Evolutionary conservation across 2,113 vertebrate species (phyloP).

Genomic region (Neomonachus schauinslandi): DNA sequence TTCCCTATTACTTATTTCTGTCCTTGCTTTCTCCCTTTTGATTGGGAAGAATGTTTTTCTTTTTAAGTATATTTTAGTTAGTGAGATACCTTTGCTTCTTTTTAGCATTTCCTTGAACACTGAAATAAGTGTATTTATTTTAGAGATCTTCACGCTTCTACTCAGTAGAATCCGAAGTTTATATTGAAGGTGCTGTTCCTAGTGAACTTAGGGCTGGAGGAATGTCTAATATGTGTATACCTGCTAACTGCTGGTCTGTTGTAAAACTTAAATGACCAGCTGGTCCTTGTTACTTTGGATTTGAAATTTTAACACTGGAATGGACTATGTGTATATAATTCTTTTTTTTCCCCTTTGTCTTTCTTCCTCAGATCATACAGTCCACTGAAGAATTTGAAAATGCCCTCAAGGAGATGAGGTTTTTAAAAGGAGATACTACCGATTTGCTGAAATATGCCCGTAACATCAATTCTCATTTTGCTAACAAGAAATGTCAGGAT

Average conservation of each 20-base stretch:
- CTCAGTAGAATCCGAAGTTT: slow-evolving; percentile 29
- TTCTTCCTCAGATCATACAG: slow-evolving; percentile 91
- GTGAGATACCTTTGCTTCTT: neutral
- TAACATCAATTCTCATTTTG: slow-evolving; percentile 96
- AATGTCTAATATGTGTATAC: slow-evolving; percentile 16
- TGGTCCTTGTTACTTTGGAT: slow-evolving; percentile 31
- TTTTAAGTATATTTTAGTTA: slow-evolving; percentile 6
- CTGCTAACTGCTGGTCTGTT: neutral
- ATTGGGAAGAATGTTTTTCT: slow-evolving; percentile 38
- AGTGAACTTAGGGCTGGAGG: slow-evolving; percentile 32
- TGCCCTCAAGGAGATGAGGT: slow-evolving; percentile 91
- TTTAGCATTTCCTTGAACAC: slow-evolving; percentile 31
- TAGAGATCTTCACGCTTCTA: slow-evolving; percentile 15
- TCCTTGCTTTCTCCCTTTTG: neutral
- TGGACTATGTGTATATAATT: slow-evolving; percentile 15
- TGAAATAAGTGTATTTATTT: slow-evolving; percentile 37
- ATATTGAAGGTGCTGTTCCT: slow-evolving; percentile 21
- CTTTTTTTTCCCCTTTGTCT: neutral
- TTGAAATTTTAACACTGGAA: slow-evolving; percentile 54
- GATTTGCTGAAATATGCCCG: slow-evolving; percentile 95
- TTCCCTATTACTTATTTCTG: slow-evolving; percentile 8
- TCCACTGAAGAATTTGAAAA: slow-evolving; percentile 95
- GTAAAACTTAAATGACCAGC: neutral
- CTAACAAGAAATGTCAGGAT: slow-evolving; percentile 98
- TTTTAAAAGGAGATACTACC: slow-evolving; percentile 90